Conservation (phyloP, 2,888 invertebrate species). For the Dasysyrphus albostriatus region DNA sequence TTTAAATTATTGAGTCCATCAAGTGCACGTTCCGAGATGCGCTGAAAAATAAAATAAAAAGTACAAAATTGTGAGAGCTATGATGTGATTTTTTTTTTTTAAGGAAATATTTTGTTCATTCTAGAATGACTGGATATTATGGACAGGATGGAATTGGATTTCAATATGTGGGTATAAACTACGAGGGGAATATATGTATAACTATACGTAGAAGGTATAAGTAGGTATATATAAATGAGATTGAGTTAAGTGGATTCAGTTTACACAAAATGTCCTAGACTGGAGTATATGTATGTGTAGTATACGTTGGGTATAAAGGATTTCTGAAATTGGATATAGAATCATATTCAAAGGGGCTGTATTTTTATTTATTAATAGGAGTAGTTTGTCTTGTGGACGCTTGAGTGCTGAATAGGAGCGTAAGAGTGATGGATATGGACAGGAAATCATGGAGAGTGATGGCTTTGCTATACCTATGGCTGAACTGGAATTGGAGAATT, state of each 20-base stretch:
- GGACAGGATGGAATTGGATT: conserved; percentile 37
- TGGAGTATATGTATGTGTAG: not conserved
- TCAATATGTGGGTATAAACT: conserved; percentile 7
- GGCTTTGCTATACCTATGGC: not conserved
- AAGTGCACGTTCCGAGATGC: conserved; percentile 91
- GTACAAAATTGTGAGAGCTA: not conserved
- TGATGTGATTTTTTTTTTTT: not conserved
- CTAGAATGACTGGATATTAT: not conserved
- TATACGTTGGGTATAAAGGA: not conserved
- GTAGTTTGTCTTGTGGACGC: conserved; percentile 8
- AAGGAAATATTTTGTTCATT: not conserved
- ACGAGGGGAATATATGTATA: not conserved
- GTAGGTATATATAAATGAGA: conserved; percentile 26
- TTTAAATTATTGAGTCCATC: conserved; percentile 90
- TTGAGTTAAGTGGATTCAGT: conserved; percentile 22
- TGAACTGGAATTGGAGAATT: not conserved
- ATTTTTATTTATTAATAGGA: conserved; percentile 17
- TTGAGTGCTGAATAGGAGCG: not conserved
- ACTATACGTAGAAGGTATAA: not conserved
- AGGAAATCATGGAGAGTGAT: conserved; percentile 18
- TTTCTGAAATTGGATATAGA: conserved; percentile 30
- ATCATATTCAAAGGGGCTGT: conserved; percentile 3
- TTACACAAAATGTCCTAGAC: conserved; percentile 9
- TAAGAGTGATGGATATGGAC: conserved; percentile 23
- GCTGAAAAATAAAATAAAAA: conserved; percentile 82